These are phyloP conservation scores for Tenthredo amoena DNA, from an alignment of 2,888 invertebrate species.

Conservation along the genomic window DNA sequence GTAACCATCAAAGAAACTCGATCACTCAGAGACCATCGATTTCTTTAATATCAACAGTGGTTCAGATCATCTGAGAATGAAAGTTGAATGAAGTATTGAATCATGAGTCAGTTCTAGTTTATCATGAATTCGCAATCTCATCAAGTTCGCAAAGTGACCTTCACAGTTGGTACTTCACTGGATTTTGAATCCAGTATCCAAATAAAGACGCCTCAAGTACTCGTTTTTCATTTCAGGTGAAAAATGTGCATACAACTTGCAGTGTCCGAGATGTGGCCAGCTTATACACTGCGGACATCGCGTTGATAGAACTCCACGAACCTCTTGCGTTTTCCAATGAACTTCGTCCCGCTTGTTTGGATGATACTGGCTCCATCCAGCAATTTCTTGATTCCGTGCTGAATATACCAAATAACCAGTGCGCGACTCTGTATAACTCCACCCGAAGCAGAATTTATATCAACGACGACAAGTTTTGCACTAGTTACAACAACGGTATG, in stretches of 20 bases:
- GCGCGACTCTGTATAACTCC: slow-evolving; percentile 61
- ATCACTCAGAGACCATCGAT: no score
- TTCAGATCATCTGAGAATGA: no score
- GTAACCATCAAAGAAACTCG: no score
- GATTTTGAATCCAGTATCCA: no score
- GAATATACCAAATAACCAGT: slow-evolving; percentile 66
- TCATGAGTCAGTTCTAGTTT: no score
- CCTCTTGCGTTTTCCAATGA: slow-evolving; percentile 67
- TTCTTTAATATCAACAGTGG: no score
- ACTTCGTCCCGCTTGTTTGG: slow-evolving; percentile 71
- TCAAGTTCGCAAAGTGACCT: no score
- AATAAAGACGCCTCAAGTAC: background rate
- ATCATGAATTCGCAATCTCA: no score
- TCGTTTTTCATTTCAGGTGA: slow-evolving; percentile 65
- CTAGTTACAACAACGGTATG: slow-evolving; percentile 75
- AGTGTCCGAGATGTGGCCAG: slow-evolving; percentile 65
- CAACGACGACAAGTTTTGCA: slow-evolving; percentile 75
- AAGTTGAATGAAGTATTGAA: no score
- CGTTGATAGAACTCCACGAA: slow-evolving; percentile 67
- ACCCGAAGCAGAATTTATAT: slow-evolving; percentile 65
- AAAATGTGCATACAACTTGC: slow-evolving; percentile 67
- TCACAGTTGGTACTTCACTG: no score
- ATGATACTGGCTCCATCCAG: slow-evolving; percentile 61
- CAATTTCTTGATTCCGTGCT: slow-evolving; percentile 69
- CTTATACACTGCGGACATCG: slow-evolving; percentile 71